These are phyloP conservation scores for Atherinomorus stipes DNA, from an alignment of 2,113 vertebrate genomes.

Conservation along the genomic window DNA sequence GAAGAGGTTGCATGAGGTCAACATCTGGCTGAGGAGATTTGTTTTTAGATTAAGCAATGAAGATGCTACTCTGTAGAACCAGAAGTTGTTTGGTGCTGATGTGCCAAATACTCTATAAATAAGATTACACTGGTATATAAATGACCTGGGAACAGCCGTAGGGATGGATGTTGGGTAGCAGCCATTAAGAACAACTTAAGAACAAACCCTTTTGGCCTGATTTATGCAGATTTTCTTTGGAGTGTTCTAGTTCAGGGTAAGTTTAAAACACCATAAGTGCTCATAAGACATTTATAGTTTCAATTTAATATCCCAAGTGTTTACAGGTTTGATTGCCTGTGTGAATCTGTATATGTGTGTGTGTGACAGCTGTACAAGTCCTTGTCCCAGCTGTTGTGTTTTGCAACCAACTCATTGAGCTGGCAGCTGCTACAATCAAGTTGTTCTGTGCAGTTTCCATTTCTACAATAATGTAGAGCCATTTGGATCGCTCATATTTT, in stretches of 20 bases:
- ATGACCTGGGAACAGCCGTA: slow-evolving; percentile 46
- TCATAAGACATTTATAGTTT: slow-evolving; percentile 45
- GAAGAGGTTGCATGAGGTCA: slow-evolving; percentile 30
- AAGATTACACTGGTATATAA: slow-evolving; percentile 48
- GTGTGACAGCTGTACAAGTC: slow-evolving; percentile 55
- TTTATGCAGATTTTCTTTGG: slow-evolving; percentile 34
- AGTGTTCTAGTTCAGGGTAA: background rate
- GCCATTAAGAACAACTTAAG: slow-evolving; percentile 25
- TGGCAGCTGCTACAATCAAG: slow-evolving; percentile 69
- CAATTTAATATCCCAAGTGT: slow-evolving; percentile 38
- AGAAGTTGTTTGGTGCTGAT: slow-evolving; percentile 43
- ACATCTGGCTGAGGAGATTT: slow-evolving; percentile 46
- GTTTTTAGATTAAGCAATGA: slow-evolving; percentile 19
- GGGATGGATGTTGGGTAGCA: slow-evolving; percentile 31
- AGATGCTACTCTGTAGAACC: slow-evolving; percentile 32
- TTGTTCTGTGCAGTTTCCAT: slow-evolving; percentile 39
- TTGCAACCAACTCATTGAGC: slow-evolving; percentile 64
- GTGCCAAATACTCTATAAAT: slow-evolving; percentile 58
- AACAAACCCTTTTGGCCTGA: slow-evolving; percentile 28
- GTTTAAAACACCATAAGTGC: slow-evolving; percentile 6
- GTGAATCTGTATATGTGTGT: slow-evolving; percentile 21
- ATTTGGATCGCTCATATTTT: slow-evolving; percentile 20
- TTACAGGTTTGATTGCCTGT: slow-evolving; percentile 35
- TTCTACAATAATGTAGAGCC: slow-evolving; percentile 24
- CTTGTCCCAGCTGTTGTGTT: slow-evolving; percentile 69